Evolutionary conservation across 2,797 vertebrate genomes (phyloP).

Genomic region (Falco columbarius): DNA sequence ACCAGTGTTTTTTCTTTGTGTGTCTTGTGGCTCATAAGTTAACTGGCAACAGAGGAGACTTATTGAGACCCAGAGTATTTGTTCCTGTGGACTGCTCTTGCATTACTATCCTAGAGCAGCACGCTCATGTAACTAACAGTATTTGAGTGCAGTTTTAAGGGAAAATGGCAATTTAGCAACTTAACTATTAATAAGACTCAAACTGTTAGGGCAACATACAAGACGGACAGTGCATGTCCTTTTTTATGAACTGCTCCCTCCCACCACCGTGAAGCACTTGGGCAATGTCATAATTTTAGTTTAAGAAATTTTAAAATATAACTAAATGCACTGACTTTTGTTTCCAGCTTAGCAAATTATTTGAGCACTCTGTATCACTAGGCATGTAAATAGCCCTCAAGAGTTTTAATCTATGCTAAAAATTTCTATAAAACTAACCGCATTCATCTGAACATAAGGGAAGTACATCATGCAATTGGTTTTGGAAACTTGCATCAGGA

Average conservation of each 20-base stretch:
- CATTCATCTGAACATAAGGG: background rate
- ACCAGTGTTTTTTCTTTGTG: background rate
- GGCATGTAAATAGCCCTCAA: background rate
- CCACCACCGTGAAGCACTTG: fast-evolving
- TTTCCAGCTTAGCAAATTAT: background rate
- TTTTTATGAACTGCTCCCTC: background rate
- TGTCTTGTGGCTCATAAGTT: background rate
- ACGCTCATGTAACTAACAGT: background rate
- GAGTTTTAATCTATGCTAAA: background rate
- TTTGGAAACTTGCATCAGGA: background rate
- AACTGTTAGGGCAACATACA: background rate
- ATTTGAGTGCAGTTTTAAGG: background rate
- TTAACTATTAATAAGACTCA: background rate
- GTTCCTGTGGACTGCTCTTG: background rate
- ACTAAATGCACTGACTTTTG: background rate
- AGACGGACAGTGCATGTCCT: background rate
- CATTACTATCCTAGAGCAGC: background rate
- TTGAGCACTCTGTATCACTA: background rate
- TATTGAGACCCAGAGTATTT: background rate
- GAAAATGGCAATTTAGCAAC: background rate
- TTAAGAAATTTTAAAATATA: background rate
- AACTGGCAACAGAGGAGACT: background rate
- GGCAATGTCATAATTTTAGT: background rate
- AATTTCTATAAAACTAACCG: background rate
- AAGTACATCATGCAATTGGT: fast-evolving